Conservation (phyloP, 2,888 invertebrate species). For the Phasia obesa region DNA sequence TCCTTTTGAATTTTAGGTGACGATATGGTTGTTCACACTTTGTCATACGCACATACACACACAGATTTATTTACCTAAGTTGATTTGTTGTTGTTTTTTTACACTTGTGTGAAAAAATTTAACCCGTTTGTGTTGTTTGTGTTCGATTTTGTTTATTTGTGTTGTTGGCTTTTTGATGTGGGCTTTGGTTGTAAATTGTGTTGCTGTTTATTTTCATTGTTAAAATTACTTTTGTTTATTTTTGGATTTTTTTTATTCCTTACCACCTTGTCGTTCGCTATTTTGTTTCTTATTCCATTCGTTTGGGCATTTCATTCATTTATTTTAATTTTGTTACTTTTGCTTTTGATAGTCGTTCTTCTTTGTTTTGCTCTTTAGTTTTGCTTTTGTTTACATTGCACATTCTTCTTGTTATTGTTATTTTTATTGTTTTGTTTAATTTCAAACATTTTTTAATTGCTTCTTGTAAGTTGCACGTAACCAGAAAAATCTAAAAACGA, state of each 20-base stretch:
- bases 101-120: background rate
- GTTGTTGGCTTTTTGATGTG: conserved; percentile 25
- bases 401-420: conserved; percentile 4
- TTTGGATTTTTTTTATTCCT: conserved; percentile 25
- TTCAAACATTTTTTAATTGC: background rate
- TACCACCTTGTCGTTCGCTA: conserved; percentile 19
- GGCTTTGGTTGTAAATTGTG: conserved; percentile 10
- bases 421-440: conserved; percentile 13
- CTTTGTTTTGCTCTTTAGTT: conserved; percentile 72
- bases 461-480: too few species aligned
- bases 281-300: conserved; percentile 10
- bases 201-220: conserved; percentile 5
- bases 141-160: conserved; percentile 13
- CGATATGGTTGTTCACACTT: background rate
- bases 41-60: background rate
- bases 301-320: conserved; percentile 29
- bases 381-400: conserved; percentile 65
- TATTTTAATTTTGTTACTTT: conserved; percentile 42
- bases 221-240: conserved; percentile 51
- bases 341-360: conserved; percentile 54
- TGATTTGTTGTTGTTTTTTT: background rate
- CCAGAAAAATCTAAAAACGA: too few species aligned
- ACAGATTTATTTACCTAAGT: background rate
- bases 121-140: background rate
- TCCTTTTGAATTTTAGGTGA: too few species aligned